Conservation (phyloP, 1,140 invertebrate species). For the Eumaeus atala region DNA sequence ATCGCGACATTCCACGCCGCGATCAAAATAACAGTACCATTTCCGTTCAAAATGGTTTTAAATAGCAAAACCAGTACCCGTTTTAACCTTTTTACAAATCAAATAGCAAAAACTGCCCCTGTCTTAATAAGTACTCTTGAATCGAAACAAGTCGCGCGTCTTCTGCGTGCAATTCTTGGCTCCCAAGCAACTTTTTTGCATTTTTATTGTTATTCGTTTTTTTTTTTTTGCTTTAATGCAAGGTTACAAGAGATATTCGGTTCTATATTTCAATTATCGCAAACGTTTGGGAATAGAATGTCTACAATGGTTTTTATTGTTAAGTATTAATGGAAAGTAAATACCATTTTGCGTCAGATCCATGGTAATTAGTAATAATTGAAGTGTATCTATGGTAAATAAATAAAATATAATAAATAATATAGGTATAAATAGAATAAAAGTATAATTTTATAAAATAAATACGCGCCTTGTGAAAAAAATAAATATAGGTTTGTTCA, state of each 20-base stretch:
- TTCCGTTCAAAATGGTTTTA: conserved; percentile 68
- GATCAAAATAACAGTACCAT: conserved; percentile 66
- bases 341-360: no score
- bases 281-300: no score
- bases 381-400: no score
- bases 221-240: conserved; percentile 19
- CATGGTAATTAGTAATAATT: no score
- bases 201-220: conserved; percentile 49
- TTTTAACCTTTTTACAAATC: conserved; percentile 60
- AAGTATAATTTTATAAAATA: no score
- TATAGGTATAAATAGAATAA: no score
- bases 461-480: no score
- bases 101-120: conserved; percentile 70
- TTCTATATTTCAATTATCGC: background rate
- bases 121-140: conserved; percentile 67
- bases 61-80: conserved; percentile 68
- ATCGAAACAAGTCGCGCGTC: conserved; percentile 59
- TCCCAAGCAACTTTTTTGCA: conserved; percentile 37
- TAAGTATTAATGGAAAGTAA: no score
- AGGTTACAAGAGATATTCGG: background rate
- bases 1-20: conserved; percentile 51
- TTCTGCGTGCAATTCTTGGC: conserved; percentile 30
- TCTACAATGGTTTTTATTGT: no score
- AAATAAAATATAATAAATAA: no score
- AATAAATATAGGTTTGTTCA: background rate